These are phyloP conservation scores for Odontomyia ornata DNA, from an alignment of 2,888 invertebrate genomes.

Conservation along the genomic window DNA sequence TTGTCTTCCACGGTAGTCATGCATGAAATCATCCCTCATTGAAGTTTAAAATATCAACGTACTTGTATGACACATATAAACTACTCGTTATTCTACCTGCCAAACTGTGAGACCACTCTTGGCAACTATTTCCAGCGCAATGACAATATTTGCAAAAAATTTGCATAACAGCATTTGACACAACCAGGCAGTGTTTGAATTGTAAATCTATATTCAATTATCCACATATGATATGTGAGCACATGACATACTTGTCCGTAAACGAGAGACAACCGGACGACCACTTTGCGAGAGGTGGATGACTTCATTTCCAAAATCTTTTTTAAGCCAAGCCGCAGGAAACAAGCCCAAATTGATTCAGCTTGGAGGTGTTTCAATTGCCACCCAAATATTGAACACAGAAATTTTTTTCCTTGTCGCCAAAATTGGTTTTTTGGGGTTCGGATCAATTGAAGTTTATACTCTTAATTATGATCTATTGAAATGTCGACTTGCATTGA, in stretches of 20 bases:
- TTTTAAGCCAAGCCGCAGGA: not conserved
- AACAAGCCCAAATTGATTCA: not conserved
- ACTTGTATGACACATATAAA: not conserved
- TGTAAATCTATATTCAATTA: not conserved
- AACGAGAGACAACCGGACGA: not conserved
- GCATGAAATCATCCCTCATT: no score
- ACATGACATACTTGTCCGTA: not conserved
- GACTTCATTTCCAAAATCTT: conserved; percentile 15
- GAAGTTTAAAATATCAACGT: no score
- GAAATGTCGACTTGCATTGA: no score
- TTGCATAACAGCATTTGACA: conserved; percentile 21
- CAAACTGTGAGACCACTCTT: not conserved
- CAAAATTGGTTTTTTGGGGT: no score
- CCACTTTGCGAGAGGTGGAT: conserved; percentile 16
- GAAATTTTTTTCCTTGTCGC: no score
- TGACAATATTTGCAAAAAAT: conserved; percentile 22
- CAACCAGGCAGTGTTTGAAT: not conserved
- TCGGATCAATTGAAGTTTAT: no score
- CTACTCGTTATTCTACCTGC: not conserved
- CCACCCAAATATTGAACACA: not conserved
- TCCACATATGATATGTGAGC: no score
- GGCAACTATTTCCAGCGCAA: not conserved
- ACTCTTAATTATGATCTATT: no score
- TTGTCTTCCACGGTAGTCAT: no score
- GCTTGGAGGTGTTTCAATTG: not conserved